Evolutionary conservation across 2,797 vertebrate species (phyloP).

Genomic region (Gallinago stenura): DNA sequence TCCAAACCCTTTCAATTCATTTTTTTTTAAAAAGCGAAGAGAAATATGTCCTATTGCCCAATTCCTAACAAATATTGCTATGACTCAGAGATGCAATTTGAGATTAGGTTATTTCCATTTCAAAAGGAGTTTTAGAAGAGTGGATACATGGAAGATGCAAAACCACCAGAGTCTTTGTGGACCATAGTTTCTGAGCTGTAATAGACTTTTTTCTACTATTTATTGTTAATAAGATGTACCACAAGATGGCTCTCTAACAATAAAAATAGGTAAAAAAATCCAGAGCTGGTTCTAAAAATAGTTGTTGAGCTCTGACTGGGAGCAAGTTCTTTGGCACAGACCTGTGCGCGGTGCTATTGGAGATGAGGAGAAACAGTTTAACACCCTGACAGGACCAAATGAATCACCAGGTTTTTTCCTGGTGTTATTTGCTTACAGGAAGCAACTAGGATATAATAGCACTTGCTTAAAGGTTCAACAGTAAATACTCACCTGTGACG

Average conservation of each 20-base stretch:
- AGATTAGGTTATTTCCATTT: conserved; percentile 9
- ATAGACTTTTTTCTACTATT: not conserved
- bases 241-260: conserved; percentile 75
- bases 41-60: not conserved
- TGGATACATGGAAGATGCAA: not conserved
- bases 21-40: not conserved
- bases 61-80: not conserved
- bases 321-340: not conserved
- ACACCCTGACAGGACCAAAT: not conserved
- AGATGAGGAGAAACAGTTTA: not conserved
- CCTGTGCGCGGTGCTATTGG: not conserved
- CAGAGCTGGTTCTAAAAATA: not conserved
- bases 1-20: not conserved
- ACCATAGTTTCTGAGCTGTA: not conserved
- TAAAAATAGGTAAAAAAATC: conserved; percentile 12
- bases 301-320: not conserved
- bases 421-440: not conserved
- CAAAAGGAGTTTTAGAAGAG: not conserved
- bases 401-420: not conserved
- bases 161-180: not conserved
- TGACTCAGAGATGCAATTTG: not conserved
- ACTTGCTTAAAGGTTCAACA: not conserved
- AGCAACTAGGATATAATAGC: not conserved
- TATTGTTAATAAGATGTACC: not conserved
- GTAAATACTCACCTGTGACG: not conserved